phyloP scores from a whole-genome alignment of 2,797 vertebrate genomes.

The Spondyliosoma cantharus region DNA sequence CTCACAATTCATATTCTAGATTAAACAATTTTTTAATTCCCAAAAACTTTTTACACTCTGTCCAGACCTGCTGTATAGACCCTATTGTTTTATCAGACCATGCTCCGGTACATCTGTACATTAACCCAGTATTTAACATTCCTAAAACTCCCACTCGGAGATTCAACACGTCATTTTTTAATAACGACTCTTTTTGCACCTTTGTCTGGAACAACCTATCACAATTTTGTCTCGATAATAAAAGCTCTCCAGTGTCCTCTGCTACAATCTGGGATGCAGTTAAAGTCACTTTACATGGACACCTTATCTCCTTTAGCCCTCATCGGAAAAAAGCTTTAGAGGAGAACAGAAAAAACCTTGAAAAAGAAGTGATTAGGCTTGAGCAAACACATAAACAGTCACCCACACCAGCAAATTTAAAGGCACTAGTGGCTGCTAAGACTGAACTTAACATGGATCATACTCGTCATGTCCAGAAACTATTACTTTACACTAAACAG shows the following conservation, averaged over 20 bases:
- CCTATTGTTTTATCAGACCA: constrained; percentile 2
- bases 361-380: not conserved
- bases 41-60: not conserved
- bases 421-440: not conserved
- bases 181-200: not conserved
- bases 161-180: not conserved
- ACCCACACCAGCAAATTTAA: not conserved
- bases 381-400: not conserved
- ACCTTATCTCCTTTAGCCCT: constrained; percentile 4
- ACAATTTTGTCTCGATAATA: not conserved
- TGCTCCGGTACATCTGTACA: not conserved
- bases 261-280: not conserved
- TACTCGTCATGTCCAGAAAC: not conserved
- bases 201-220: not conserved
- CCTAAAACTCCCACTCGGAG: constrained; percentile 2
- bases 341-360: not conserved
- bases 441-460: not conserved
- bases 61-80: not conserved
- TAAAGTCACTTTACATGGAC: constrained; percentile 1
- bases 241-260: not conserved
- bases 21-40: not conserved
- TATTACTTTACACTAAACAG: not conserved
- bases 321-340: not conserved
- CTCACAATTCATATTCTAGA: not conserved
- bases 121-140: constrained; percentile 5